Conservation (phyloP, 2,797 vertebrate genomes). For the Molossus alvarezi region DNA sequence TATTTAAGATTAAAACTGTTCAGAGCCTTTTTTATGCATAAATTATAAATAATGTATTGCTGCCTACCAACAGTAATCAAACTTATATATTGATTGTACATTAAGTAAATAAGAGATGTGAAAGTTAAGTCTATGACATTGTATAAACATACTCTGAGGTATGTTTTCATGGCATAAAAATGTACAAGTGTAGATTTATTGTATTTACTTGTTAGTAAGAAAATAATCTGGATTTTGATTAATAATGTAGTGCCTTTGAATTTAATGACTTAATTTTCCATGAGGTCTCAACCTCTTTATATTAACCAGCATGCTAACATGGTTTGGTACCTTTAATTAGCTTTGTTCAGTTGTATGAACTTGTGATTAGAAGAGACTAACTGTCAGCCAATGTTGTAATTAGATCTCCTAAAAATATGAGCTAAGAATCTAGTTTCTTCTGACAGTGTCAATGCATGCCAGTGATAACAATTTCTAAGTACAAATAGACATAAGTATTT, state of each 20-base stretch:
- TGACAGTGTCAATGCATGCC: constrained; percentile 15
- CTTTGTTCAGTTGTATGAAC: constrained; percentile 68
- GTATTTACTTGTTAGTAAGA: constrained; percentile 37
- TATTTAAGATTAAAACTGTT: background rate
- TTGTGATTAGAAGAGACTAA: constrained; percentile 63
- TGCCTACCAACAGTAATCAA: background rate
- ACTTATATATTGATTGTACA: background rate
- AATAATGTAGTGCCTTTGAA: constrained; percentile 55
- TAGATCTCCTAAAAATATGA: constrained; percentile 75
- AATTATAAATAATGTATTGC: background rate
- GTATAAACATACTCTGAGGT: background rate
- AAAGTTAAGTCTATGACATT: background rate
- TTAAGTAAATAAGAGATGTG: background rate
- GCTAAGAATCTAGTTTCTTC: constrained; percentile 51
- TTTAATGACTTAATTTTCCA: constrained; percentile 71
- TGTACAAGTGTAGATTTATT: background rate
- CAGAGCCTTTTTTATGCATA: background rate
- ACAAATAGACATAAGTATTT: constrained; percentile 4
- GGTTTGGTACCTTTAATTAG: constrained; percentile 69
- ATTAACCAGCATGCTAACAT: constrained; percentile 51
- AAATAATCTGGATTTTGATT: constrained; percentile 53
- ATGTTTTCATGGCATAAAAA: constrained; percentile 34
- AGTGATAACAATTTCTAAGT: constrained; percentile 37
- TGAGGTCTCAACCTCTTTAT: constrained; percentile 61
- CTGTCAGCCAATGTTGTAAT: constrained; percentile 68